Evolutionary conservation across 2,888 invertebrate species (phyloP), one percentile per base, ranked within the genome.

Genomic region (Xanthorhoe designata): DNA sequence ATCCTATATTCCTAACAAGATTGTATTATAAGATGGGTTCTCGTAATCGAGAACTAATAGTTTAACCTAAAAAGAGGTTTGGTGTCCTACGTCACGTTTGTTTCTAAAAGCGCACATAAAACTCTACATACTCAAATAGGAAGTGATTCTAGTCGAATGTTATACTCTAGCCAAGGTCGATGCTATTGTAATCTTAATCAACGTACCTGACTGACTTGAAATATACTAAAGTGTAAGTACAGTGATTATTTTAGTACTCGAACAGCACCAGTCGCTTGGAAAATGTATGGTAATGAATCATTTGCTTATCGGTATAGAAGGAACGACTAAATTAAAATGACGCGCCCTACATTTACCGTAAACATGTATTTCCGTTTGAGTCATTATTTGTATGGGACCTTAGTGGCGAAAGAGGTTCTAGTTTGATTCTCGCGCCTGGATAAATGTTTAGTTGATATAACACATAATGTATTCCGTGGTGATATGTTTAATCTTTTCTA

Each of bases 161-260:
- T 24, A 24, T 61, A 52, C 56, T 58, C 17, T 61, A 53, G 15
- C 42, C 66, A 54, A 61, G 57, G 66, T 53, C 24, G 50, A 29
- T 29, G 49, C 42, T 53, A 66, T 61, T 66, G 55, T 57, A 32
- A 47, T 56, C 24, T 56, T 8, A 56, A 50, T 50, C 50, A 50
- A 55, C 55, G 55, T 19, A 24, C 24, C 38, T 13, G 49, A 49
- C 47, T 38, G n/a, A 8, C 19, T 55, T 5, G 13, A 50, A 55
- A 10, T 38, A 18, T 19, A 9, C 50, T 24, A 24, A 24, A 24
- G n/a, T n/a, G n/a, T n/a, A n/a, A n/a, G 24, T 24, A 24, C 19
- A 45, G 4, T 13, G n/a, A 38, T 24, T 49, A 18, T 51, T 59
- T 38, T 50, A 1, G 15, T 7, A 49, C 58, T 58, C 32, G 32